Base-by-base conservation (phyloP, 1,140 invertebrate species). In the Cherax quadricarinatus region DNA sequence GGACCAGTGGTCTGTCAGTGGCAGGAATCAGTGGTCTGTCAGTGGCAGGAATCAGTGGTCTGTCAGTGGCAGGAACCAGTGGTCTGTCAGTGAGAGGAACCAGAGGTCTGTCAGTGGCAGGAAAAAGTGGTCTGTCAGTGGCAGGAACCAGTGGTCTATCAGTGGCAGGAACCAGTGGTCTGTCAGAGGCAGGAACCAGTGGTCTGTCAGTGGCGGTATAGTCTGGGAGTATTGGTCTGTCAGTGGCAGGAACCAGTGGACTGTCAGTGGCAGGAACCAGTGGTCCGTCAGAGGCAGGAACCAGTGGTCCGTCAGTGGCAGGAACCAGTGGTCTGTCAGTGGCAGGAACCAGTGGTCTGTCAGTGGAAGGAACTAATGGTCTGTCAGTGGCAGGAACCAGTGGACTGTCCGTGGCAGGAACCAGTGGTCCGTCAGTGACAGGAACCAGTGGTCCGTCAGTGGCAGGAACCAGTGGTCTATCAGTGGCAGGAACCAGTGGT, bases 61-160 rank as follows among this genome's bases (percentile, higher is more conserved):
- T 80, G 48, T 82, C 80, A 82, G 80, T 82, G 30, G 80, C 80
- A 80, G 78, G 66, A 48, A 4, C 66, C 41, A n/a, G 21, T 10
- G 75, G 85, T 86, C 66, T 86, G 57, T 86, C 85, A 86, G 85
- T 86, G 80, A 16, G 9, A 82, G 80, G 80, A 53, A 16, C 48
- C 18, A n/a, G 16, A 6, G 80, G 80, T 51, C 0, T 82, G 41
- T 82, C 80, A 82, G 80, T 82, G 80, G 14, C 80, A 82, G 48
- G 48, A 82, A 4, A 41, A 5, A n/a, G 0, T n/a, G 80, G 49
- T 49, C 4, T 49, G 80, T 82, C 80, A 82, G 80, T 51, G 66
- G 21, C 14, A 53, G 49, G 18, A 49, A 6, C 49, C 30, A n/a
- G 21, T 53, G 80, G 49, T 82, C 12, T 82, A 9, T 82, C 80